Evolutionary conservation across 2,797 vertebrate species (phyloP), one percentile per base, ranked within the genome.

Genomic region (Atherinosoma microstoma): DNA sequence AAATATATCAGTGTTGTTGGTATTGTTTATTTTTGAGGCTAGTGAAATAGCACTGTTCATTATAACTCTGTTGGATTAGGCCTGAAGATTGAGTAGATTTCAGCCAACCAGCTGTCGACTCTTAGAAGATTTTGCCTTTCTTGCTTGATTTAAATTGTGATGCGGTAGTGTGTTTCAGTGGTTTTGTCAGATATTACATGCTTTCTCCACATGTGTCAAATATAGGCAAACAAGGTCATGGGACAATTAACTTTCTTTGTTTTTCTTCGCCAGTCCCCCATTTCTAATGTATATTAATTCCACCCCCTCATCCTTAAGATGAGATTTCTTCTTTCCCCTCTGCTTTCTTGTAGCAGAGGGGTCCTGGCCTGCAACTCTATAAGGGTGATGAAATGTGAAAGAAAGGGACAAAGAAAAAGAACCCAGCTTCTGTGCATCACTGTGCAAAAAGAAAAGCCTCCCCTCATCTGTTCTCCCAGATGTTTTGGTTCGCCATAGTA

Each of bases 321-420:
- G 85, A 84, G 80, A 86, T 89, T 83, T 72, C 68, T 79, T 78
- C 20, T 42, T 24, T 2, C 20, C 20, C 45, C 7, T 9, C 20
- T 56, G 53, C n/a, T 15, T 68, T 6, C 65, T 89, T 84, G 87
- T 86, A 63, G 38, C 78, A 83, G 84, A 86, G 81, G 34, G 66
- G 58, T 69, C 57, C 49, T 6, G 38, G 45, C 40, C 64, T 20
- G 4, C 61, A 53, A 32, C 69, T 58, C 70, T 64, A 40, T 86
- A 75, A 70, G 80, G 71, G 70, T 92, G 89, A 92, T 91, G 91
- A 90, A 92, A 91, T 85, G 49, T 10, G 38, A 85, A 83, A 89
- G 90, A 90, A 89, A 90, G 29, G 77, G 38, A 27, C 2, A 65
- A 76, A 82, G 59, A 75, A 68, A 76, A 69, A 69, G 53, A 75